Conservation (phyloP, 2,113 vertebrate species). For the Sclerurus mexicanus region DNA sequence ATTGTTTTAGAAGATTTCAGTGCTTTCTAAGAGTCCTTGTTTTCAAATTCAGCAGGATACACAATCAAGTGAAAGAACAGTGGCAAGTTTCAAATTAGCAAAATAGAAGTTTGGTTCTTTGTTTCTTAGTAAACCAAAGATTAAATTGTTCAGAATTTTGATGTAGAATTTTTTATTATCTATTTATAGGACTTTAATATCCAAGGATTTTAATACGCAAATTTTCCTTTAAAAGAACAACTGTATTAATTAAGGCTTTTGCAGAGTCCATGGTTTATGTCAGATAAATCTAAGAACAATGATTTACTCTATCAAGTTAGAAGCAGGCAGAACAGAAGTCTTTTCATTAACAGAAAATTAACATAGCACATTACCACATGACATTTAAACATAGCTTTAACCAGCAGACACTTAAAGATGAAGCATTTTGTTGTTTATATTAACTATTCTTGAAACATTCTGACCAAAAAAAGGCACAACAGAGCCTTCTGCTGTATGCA, state of each 20-base stretch:
- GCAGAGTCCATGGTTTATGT: neutral
- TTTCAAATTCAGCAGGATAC: neutral
- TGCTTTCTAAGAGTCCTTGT: neutral
- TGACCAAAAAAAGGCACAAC: neutral
- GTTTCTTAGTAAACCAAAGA: neutral
- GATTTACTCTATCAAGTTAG: neutral
- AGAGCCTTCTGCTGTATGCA: constrained; percentile 11
- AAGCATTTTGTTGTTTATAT: neutral
- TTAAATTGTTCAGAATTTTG: neutral
- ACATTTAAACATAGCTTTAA: constrained; percentile 15
- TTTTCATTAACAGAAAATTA: constrained; percentile 14
- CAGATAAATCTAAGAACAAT: neutral
- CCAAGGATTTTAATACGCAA: neutral
- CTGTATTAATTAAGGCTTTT: neutral
- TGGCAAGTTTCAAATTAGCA: neutral
- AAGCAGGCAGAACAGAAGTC: neutral
- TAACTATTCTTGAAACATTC: constrained; percentile 40
- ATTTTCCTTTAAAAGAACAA: neutral
- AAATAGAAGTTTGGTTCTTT: neutral
- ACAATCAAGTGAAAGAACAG: neutral
- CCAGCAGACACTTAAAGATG: neutral
- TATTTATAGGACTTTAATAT: neutral
- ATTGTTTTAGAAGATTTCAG: neutral
- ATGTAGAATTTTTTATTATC: neutral
- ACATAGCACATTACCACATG: neutral